Conservation (phyloP, 2,113 vertebrate genomes). For the Myocastor coypus region DNA sequence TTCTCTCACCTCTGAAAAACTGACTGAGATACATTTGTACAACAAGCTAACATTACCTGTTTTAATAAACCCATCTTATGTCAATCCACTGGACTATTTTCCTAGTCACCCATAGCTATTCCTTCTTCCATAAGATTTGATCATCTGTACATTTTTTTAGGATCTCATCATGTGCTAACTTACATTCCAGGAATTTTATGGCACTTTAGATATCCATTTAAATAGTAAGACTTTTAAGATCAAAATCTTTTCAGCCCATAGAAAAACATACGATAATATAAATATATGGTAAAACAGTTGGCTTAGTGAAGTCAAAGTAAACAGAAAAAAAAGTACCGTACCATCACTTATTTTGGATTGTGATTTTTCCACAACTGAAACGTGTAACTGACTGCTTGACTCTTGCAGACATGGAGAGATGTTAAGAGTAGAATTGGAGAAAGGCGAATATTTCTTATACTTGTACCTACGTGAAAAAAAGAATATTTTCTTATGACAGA, state of each 20-base stretch:
- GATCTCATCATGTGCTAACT: background rate
- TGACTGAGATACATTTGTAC: background rate
- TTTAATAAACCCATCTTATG: background rate
- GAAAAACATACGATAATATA: background rate
- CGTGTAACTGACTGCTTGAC: constrained; percentile 69
- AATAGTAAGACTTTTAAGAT: background rate
- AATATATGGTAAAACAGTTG: background rate
- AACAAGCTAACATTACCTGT: background rate
- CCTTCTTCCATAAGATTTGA: background rate
- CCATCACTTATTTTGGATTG: constrained; percentile 81
- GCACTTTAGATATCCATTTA: background rate
- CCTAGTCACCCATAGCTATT: background rate
- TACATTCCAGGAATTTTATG: background rate
- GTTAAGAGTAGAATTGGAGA: constrained; percentile 81
- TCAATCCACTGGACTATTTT: background rate
- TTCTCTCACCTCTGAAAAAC: background rate
- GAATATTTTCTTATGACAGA: constrained; percentile 36
- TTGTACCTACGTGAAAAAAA: constrained; percentile 83
- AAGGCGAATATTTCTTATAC: constrained; percentile 84
- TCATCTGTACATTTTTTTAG: background rate
- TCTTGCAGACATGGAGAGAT: constrained; percentile 85
- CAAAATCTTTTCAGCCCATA: background rate
- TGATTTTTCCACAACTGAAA: constrained; percentile 78
- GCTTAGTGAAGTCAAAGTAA: background rate
- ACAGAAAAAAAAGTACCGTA: constrained; percentile 68